These are phyloP conservation scores for Perca flavescens DNA, from an alignment of 2,113 vertebrate species.

Conservation along the genomic window DNA sequence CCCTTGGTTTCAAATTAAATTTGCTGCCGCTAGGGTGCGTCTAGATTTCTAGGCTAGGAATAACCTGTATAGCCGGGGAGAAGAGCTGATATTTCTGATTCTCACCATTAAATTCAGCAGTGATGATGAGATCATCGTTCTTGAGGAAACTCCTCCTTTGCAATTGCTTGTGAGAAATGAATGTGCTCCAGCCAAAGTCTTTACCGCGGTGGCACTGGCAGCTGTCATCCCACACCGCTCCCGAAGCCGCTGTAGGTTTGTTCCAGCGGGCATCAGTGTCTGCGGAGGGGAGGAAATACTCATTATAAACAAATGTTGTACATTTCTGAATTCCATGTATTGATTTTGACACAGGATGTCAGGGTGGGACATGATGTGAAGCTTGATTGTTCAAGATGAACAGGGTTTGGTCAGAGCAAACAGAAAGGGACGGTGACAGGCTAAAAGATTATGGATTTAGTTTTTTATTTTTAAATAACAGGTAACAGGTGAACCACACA, in stretches of 20 bases:
- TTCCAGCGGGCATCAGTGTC: constrained; percentile 81
- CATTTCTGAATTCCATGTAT: background rate
- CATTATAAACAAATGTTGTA: background rate
- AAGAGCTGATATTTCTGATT: background rate
- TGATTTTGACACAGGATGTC: background rate
- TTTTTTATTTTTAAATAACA: too few species aligned
- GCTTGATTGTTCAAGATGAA: background rate
- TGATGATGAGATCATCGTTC: constrained; percentile 89
- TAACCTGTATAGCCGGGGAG: background rate
- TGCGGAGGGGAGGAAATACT: constrained; percentile 53
- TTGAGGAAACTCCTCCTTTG: constrained; percentile 87
- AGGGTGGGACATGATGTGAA: background rate
- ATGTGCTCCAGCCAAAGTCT: constrained; percentile 83
- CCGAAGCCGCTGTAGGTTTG: constrained; percentile 82
- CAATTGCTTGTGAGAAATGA: constrained; percentile 88
- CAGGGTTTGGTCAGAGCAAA: background rate
- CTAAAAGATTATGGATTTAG: too few species aligned
- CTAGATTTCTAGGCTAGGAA: too few species aligned
- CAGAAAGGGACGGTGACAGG: background rate
- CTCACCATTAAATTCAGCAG: constrained; percentile 89
- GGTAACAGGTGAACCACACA: too few species aligned
- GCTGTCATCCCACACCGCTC: constrained; percentile 71
- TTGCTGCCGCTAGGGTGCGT: too few species aligned
- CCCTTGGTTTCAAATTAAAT: too few species aligned
- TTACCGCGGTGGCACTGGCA: constrained; percentile 81